Evolutionary conservation across 2,888 invertebrate genomes (phyloP).

Genomic region (Mesorhabditis belari): DNA sequence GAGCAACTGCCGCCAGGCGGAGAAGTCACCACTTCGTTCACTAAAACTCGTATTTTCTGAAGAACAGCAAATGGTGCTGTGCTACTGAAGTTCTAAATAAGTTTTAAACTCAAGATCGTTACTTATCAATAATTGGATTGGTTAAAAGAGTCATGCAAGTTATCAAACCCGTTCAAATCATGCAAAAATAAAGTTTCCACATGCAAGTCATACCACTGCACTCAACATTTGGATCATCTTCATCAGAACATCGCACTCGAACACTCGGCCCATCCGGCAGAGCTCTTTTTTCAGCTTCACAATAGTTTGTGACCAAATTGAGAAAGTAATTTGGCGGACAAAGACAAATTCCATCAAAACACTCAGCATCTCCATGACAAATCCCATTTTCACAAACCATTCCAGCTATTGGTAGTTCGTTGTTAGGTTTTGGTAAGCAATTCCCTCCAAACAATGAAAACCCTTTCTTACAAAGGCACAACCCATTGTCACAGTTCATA

Average conservation of each 20-base stretch:
- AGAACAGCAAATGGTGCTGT: too few relatives aligned
- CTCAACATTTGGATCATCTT: neutral
- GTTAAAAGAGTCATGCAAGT: too few relatives aligned
- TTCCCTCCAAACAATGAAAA: neutral
- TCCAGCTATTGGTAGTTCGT: neutral
- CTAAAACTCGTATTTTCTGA: constrained; percentile 19
- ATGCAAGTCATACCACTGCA: neutral
- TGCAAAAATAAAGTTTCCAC: neutral
- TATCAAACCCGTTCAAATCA: too few relatives aligned
- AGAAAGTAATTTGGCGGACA: neutral
- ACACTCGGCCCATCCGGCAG: neutral
- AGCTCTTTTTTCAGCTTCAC: neutral
- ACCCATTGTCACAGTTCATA: constrained; percentile 6
- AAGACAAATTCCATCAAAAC: neutral
- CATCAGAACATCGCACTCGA: neutral
- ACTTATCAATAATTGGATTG: too few relatives aligned
- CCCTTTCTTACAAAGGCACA: constrained; percentile 11
- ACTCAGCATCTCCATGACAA: neutral
- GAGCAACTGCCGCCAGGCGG: constrained; percentile 51
- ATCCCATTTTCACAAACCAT: neutral
- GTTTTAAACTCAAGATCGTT: too few relatives aligned
- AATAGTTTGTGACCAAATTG: neutral
- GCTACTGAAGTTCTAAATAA: too few relatives aligned
- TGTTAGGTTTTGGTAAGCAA: neutral
- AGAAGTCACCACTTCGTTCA: constrained; percentile 36